phyloP scores from a whole-genome alignment of 2,113 vertebrate genomes.

The Colaptes auratus region DNA sequence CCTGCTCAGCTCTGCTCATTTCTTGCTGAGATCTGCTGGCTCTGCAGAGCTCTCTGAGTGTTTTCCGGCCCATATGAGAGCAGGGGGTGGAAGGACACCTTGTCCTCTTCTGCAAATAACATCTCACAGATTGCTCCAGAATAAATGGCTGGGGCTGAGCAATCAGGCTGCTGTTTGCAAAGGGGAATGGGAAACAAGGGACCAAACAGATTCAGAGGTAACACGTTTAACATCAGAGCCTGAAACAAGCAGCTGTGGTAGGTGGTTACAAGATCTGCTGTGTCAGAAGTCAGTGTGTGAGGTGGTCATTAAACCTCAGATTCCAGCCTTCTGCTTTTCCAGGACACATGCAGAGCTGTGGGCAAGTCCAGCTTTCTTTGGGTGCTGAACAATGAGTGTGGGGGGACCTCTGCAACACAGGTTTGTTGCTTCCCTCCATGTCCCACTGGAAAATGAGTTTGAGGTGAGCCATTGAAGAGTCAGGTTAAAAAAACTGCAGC shows the following conservation, averaged over 20 bases:
- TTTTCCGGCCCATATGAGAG: background rate
- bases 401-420: background rate
- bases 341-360: background rate
- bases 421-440: background rate
- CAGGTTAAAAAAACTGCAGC: background rate
- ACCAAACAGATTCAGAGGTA: background rate
- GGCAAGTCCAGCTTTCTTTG: background rate
- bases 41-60: background rate
- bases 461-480: background rate
- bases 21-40: constrained; percentile 26
- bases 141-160: background rate
- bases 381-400: background rate
- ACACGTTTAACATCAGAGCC: background rate
- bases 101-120: background rate
- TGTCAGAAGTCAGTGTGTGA: background rate
- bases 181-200: background rate
- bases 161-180: background rate
- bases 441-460: background rate
- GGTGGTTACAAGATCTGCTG: background rate
- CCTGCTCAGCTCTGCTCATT: background rate
- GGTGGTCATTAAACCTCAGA: background rate
- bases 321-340: background rate
- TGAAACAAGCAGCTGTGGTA: background rate
- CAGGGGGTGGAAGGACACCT: background rate
- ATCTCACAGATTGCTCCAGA: background rate